phyloP scores from a whole-genome alignment of 2,797 vertebrate species.

The Arremon aurantiirostris region DNA sequence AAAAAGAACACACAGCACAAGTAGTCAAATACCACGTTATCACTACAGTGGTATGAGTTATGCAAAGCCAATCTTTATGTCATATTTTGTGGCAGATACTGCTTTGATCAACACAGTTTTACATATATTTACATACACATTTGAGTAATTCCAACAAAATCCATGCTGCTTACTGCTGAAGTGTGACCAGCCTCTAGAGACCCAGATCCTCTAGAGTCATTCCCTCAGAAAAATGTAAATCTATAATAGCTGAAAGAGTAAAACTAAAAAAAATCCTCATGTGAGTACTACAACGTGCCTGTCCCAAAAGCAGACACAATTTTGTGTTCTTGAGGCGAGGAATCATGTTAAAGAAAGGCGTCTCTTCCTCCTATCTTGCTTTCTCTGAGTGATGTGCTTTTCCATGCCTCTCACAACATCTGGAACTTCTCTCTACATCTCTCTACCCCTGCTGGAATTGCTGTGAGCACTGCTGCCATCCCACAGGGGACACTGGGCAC shows the following conservation, averaged over 20 bases:
- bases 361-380: background rate
- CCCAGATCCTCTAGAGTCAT: background rate
- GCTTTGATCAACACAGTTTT: background rate
- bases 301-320: background rate
- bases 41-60: background rate
- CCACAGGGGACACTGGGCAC: background rate
- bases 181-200: background rate
- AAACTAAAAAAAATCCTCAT: background rate
- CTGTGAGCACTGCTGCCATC: rapidly evolving
- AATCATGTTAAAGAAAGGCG: rapidly evolving
- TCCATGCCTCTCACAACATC: background rate
- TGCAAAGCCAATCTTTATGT: background rate
- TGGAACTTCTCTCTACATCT: rapidly evolving
- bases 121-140: background rate
- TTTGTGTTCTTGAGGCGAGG: background rate
- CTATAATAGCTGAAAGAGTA: background rate
- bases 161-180: background rate
- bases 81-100: background rate
- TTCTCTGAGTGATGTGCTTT: background rate
- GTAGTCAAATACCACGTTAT: rapidly evolving
- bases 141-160: background rate
- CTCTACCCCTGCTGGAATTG: too few species aligned
- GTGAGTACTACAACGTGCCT: rapidly evolving
- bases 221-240: background rate
- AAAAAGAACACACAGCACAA: background rate